These are phyloP conservation scores for Dicrurus megarhynchus DNA, from an alignment of 2,113 vertebrate species.

Conservation along the genomic window DNA sequence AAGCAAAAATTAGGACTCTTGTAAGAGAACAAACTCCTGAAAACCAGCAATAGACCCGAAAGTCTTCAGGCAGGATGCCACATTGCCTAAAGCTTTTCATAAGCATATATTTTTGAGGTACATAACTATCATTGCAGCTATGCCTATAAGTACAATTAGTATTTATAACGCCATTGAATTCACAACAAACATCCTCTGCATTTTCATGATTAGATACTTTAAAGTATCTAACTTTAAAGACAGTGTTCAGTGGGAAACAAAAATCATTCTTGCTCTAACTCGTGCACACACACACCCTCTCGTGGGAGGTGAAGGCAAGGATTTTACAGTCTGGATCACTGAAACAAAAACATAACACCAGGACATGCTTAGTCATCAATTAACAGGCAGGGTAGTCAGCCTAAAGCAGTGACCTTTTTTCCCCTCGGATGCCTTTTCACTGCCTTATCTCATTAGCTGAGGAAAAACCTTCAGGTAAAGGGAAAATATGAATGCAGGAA, in stretches of 20 bases:
- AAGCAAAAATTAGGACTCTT: neutral
- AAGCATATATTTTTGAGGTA: neutral
- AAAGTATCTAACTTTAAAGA: neutral
- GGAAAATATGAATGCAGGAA: neutral
- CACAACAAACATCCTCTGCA: neutral
- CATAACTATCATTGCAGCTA: neutral
- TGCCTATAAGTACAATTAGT: neutral
- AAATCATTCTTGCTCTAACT: neutral
- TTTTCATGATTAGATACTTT: too few species aligned
- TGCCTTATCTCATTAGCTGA: neutral
- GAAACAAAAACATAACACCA: neutral
- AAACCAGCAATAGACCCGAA: neutral
- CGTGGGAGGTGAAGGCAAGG: neutral
- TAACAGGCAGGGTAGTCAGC: neutral
- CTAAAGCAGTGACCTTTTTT: neutral
- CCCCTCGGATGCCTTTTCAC: neutral
- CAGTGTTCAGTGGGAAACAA: neutral
- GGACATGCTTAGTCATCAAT: neutral
- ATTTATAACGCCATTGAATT: neutral
- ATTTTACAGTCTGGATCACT: neutral
- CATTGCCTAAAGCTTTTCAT: neutral
- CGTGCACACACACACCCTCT: neutral
- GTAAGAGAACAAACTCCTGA: neutral
- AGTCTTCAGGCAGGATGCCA: neutral
- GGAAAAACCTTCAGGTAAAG: neutral